Base-by-base conservation (phyloP, 2,888 invertebrate species). In the Acanthosepion pharaonis region DNA sequence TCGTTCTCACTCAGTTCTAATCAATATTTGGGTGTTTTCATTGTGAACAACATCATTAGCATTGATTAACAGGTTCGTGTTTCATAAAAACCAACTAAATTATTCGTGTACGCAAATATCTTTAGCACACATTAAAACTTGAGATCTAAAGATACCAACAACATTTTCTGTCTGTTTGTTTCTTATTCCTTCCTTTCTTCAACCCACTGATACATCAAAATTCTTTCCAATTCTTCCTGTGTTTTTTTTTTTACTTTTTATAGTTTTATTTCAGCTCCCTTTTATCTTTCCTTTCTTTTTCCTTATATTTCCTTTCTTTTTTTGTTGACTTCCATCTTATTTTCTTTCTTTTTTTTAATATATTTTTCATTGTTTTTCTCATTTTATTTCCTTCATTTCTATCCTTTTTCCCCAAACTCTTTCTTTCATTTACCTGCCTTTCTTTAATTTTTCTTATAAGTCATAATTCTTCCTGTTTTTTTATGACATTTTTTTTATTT, bases 21-120 rank as follows among this genome's bases (percentile, higher is more conserved):
- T 78, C 78, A 78, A 78, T 78, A 78, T 78, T 78, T 78, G 78
- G 78, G 78, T 78, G 78, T 78, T 78, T 78, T 78, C 78, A 78
- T 78, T 78, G 78, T 11, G n/a, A 78, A 78, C 78, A 78, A 78
- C 78, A 78, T 78, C 78, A 78, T 78, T 78, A 78, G 78, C 78
- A 78, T 78, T 78, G 78, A 78, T 78, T 78, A 78, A 78, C 78
- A 78, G n/a, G 78, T 78, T 78, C 78, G 33, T 78, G 78, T 78
- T 78, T 78, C 78, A 78, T 78, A 78, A 78, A 78, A 78, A 78
- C n/a, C n/a, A 78, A n/a, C 78, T n/a, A 78, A 78, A 78, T 78
- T 78, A 78, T 78, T 78, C 33, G n/a, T 78, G 78, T 78, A 78
- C 78, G 78, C 78, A 78, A 78, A 78, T 78, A 78, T 78, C 78